Evolutionary conservation across 2,797 vertebrate genomes (phyloP).

Genomic region (Leucoraja ocellata): DNA sequence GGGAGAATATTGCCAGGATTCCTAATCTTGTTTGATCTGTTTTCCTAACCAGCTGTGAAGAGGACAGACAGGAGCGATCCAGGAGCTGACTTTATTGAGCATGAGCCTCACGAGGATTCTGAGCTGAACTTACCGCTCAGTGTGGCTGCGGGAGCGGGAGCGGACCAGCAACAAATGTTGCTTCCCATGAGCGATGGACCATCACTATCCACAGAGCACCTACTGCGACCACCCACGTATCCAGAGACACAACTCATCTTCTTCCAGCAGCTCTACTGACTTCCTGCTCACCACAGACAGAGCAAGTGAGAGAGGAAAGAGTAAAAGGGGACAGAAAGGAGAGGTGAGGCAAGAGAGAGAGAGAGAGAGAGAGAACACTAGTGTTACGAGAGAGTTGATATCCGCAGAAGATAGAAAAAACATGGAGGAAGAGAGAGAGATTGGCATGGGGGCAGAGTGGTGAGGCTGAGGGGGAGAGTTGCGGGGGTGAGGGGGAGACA

Average conservation of each 20-base stretch:
- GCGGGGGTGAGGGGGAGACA: too few species aligned
- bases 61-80: neutral
- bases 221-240: neutral
- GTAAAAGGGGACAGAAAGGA: neutral
- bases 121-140: neutral
- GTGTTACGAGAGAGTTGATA: too few species aligned
- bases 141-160: neutral
- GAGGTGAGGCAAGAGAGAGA: too few species aligned
- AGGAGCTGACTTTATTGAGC: neutral
- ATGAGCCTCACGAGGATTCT: neutral
- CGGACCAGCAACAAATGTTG: neutral
- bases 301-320: neutral
- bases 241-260: slow-evolving; percentile 22
- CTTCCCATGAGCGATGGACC: neutral
- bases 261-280: slow-evolving; percentile 15
- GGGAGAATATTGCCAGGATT: neutral
- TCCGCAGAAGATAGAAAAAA: too few species aligned
- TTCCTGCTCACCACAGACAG: too few species aligned
- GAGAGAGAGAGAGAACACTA: too few species aligned
- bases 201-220: neutral
- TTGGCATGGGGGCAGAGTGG: too few species aligned
- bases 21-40: neutral
- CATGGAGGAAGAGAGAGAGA: too few species aligned
- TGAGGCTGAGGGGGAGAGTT: too few species aligned
- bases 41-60: slow-evolving; percentile 13